Evolutionary conservation across 1,140 invertebrate genomes (phyloP), one percentile per base, ranked within the genome.

Genomic region (Dufourea novaeangliae): DNA sequence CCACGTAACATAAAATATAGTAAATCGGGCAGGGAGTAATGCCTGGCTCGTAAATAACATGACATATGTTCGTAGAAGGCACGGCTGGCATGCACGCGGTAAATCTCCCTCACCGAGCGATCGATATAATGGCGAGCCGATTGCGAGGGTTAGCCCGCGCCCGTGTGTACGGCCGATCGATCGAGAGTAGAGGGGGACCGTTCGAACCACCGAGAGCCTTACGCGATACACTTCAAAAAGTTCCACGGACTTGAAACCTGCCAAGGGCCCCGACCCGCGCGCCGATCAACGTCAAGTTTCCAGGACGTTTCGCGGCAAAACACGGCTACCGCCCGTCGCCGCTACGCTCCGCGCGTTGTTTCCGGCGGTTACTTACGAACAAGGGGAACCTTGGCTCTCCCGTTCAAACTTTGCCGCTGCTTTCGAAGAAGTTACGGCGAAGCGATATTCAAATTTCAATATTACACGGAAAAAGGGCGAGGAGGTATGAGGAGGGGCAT

Each of bases 1-100:
- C 82, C 89, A 90, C 88, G 89, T 90, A 89, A 87, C 86, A 75
- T 88, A 88, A 88, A 90, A 90, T 90, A 89, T 86, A 88, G 89
- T 90, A 89, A 90, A 90, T 90, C 88, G 84, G 87, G 85, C 88
- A 86, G 85, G 88, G 88, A 89, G 88, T 90, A 90, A 90, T 90
- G 89, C 88, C 86, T 82, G 71, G 89, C 87, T 90, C 89, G 89
- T 90, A 90, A 90, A 90, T 90, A 90, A 90, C 89, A 89, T 89
- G 89, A 90, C 89, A 90, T 88, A 90, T 89, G 88, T 90, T 90
- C 86, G 80, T 78, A 84, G 88, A 80, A 90, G 87, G 86, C 87
- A 86, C 88, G 88, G 87, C 85, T 89, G 88, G 86, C 88, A 88
- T 88, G 86, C 84, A 84, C 85, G 82, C 86, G 85, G 87, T 90